Percentiles rank a stretch among this genome's conserved stretches.
Evolutionary conservation across 1,140 invertebrate species (phyloP).

Genomic region (Ceratina australensis): DNA sequence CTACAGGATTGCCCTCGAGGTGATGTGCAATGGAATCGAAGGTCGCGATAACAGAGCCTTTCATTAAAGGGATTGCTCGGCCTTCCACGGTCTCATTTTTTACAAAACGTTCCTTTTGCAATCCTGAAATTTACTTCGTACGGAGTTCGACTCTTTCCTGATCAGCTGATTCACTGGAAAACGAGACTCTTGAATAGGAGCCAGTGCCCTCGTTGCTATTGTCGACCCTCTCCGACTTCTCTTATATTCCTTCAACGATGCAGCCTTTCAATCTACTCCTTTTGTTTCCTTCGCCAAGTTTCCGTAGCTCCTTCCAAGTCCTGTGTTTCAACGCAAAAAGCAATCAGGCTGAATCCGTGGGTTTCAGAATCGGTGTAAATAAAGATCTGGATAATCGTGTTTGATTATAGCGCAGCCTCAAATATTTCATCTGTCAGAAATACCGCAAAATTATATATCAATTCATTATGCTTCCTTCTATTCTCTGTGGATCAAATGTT

Average conservation of each 20-base stretch:
- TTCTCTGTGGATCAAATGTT: too few species aligned
- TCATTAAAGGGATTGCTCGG: background rate
- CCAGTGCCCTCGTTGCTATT: slow-evolving; percentile 9
- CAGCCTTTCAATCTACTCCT: background rate
- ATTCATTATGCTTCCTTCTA: too few species aligned
- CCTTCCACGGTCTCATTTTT: background rate
- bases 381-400: too few species aligned
- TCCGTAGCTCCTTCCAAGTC: too few species aligned
- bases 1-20: too few species aligned
- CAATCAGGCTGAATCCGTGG: background rate
- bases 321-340: background rate
- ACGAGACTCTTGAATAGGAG: slow-evolving; percentile 13
- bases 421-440: too few species aligned
- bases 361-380: too few species aligned
- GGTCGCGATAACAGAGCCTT: background rate
- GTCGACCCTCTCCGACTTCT: background rate
- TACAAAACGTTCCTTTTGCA: background rate
- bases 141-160: too few species aligned
- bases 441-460: too few species aligned
- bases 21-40: background rate
- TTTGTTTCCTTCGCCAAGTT: background rate
- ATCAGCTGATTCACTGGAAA: background rate
- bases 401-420: too few species aligned
- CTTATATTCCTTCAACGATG: background rate
- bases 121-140: background rate